A percentile compares a stretch with the other conserved stretches of the same genome.
Evolutionary conservation across 2,888 invertebrate species (phyloP).

Genomic region (Caenorhabditis zanzibari): DNA sequence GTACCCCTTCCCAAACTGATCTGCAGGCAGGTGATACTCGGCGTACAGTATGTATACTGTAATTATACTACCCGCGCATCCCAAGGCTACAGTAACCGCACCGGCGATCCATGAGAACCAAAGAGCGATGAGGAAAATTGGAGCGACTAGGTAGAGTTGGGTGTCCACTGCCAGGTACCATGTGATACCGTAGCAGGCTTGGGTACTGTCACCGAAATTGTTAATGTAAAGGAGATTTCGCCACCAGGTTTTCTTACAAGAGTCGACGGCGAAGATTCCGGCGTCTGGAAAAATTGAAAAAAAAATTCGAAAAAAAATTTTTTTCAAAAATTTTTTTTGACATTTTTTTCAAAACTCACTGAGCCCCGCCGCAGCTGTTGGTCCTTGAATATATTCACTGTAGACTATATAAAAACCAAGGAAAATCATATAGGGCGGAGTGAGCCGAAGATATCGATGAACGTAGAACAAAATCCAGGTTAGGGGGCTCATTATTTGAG

Average conservation of each 20-base stretch:
- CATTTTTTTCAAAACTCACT: constrained; percentile 27
- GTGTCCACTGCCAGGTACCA: constrained; percentile 71
- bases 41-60: constrained; percentile 36
- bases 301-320: too few species aligned
- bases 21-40: constrained; percentile 35
- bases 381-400: constrained; percentile 55
- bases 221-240: constrained; percentile 75
- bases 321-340: background rate
- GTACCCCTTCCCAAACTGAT: constrained; percentile 46
- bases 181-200: constrained; percentile 58
- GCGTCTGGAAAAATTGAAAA: constrained; percentile 42
- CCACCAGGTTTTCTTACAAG: constrained; percentile 65
- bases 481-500: constrained; percentile 27
- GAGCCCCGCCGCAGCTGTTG: constrained; percentile 30
- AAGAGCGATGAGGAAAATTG: constrained; percentile 60
- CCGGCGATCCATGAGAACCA: constrained; percentile 45
- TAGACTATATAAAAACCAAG: constrained; percentile 65
- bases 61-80: constrained; percentile 43
- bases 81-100: background rate
- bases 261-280: constrained; percentile 5
- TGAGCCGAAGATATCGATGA: constrained; percentile 66
- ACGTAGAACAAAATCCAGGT: constrained; percentile 68
- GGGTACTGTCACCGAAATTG: constrained; percentile 65
- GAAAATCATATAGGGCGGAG: constrained; percentile 67
- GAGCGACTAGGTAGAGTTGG: constrained; percentile 65